Evolutionary conservation across 1,140 invertebrate species (phyloP), one percentile per base, ranked within the genome.

Genomic region (Rhagoletis pomonella): DNA sequence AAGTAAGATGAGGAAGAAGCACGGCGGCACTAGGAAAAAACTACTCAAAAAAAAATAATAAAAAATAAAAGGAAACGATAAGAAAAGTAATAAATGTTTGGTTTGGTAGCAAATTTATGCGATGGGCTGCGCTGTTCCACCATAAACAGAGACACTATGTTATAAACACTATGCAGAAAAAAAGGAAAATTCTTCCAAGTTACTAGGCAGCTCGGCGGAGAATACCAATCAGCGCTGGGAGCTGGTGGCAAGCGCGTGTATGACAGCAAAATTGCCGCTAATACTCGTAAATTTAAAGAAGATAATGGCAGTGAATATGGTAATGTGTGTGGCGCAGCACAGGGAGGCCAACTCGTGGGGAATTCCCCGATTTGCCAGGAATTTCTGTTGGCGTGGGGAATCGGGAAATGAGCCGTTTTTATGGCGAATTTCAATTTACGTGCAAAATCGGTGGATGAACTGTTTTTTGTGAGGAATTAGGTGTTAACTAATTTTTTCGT

Each of bases 231-330:
- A 47, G 65, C 39, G 44, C 12, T 39, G 0, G 4, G 69, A 12
- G 44, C 42, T 47, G 42, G 69, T 50, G 69, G 69, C 44, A 47
- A 77, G 42, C 44, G 69, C 69, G 2, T 50, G 17, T 77, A 44
- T 77, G 69, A 77, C 69, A 77, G 69, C 69, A 77, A 50, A 77
- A 77, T 77, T 77, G 44, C 14, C 42, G 69, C 69, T 77, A 77
- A 77, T 77, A 77, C 69, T 77, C 44, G 69, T 77, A 50, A 77
- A 77, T 77, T 77, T 77, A 14, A 50, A 17, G 14, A 14, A 44
- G 29, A 29, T 29, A 29, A 47, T 77, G 39, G n/a, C 69, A 17
- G 9, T 64, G 17, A 10, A 39, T 67, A 29, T 77, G 29, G n/a
- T 39, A 17, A 44, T 50, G 42, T 50, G 39, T 50, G 69, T 4